A percentile compares a stretch with the other conserved stretches of the same genome.
Evolutionary conservation across 2,888 invertebrate genomes (phyloP).

Genomic region (Himalopsyche tibetana): DNA sequence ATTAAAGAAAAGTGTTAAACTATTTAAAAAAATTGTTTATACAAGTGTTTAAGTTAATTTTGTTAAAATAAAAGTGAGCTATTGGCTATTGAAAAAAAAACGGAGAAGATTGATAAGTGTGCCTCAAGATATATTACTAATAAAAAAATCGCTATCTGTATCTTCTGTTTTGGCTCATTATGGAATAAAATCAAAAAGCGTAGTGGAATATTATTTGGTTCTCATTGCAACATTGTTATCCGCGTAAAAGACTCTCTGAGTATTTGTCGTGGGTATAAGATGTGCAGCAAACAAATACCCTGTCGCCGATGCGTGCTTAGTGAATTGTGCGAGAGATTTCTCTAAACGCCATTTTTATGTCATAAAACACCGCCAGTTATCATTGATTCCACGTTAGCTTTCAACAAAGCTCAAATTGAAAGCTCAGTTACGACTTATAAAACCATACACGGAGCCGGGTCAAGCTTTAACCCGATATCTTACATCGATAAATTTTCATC

Average conservation of each 20-base stretch:
- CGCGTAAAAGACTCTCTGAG: not conserved
- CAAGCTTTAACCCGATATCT: not conserved
- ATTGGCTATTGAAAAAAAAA: not conserved
- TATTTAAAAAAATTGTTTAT: not conserved
- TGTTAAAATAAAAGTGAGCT: not conserved
- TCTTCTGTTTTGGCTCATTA: not conserved
- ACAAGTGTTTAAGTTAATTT: not conserved
- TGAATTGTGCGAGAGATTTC: not conserved
- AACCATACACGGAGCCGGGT: not conserved
- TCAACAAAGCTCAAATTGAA: conserved; percentile 13
- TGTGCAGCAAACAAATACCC: not conserved
- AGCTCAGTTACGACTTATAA: not conserved
- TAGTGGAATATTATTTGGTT: not conserved
- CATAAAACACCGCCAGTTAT: not conserved
- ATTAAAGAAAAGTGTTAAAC: not conserved
- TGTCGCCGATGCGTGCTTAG: not conserved
- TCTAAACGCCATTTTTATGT: not conserved
- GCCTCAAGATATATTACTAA: conserved; percentile 9
- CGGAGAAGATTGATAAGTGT: conserved; percentile 28
- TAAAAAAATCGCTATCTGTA: not conserved
- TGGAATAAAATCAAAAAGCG: not conserved
- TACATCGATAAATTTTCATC: conserved; percentile 4
- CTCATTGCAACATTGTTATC: not conserved
- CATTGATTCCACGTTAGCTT: not conserved
- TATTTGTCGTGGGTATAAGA: not conserved